phyloP scores from a whole-genome alignment of 2,113 vertebrate genomes.

The Ictidomys tridecemlineatus region DNA sequence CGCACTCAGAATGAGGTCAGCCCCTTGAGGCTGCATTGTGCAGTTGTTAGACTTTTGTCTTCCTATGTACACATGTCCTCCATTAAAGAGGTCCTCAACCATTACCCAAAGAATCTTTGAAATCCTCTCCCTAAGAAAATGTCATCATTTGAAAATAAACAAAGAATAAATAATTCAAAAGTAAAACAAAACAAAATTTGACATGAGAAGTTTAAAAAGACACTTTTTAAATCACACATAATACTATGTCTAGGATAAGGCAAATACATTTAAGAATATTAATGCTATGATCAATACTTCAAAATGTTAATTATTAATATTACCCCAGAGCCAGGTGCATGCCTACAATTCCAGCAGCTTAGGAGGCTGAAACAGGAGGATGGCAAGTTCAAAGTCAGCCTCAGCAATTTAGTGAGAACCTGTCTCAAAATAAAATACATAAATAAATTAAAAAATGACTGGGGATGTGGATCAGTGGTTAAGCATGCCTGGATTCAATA shows the following conservation, averaged over 20 bases:
- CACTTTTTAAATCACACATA: background rate
- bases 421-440: no score
- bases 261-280: background rate
- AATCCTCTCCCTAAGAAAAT: background rate
- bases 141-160: background rate
- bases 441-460: no score
- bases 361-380: no score
- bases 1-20: background rate
- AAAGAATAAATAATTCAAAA: background rate
- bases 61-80: background rate
- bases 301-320: background rate
- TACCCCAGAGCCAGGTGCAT: no score
- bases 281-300: background rate
- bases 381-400: no score
- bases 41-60: background rate
- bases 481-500: no score
- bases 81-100: background rate
- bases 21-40: background rate
- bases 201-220: background rate
- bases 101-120: background rate
- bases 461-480: no score
- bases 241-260: background rate
- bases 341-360: no score
- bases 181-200: slow-evolving; percentile 16
- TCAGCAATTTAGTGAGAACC: no score